These are phyloP conservation scores for Drosophila leonis DNA, from an alignment of 2,888 invertebrate species.

Conservation along the genomic window DNA sequence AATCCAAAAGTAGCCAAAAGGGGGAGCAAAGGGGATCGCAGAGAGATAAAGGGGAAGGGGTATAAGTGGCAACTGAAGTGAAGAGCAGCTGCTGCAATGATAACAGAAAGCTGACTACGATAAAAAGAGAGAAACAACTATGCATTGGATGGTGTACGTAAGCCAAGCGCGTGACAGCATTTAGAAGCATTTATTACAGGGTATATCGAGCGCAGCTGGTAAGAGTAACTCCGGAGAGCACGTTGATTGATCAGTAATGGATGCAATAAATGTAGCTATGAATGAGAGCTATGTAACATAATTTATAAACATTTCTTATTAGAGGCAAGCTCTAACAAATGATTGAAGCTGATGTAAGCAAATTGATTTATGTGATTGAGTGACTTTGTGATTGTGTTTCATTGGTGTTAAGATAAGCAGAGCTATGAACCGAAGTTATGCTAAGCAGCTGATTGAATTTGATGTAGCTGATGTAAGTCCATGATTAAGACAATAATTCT, in stretches of 20 bases:
- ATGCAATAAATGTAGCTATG: not conserved
- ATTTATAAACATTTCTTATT: too few relatives aligned
- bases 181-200: not conserved
- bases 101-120: conserved; percentile 26
- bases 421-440: too few relatives aligned
- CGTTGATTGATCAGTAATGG: not conserved
- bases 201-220: not conserved
- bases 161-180: not conserved
- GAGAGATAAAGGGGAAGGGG: not conserved
- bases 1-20: conserved; percentile 22
- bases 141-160: not conserved
- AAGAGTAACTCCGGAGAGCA: not conserved
- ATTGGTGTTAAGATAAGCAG: not conserved
- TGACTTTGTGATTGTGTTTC: not conserved
- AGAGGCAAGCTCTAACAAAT: not conserved
- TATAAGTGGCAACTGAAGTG: not conserved
- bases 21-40: not conserved
- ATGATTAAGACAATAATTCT: too few relatives aligned
- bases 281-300: not conserved
- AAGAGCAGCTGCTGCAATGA: conserved; percentile 36
- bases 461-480: too few relatives aligned
- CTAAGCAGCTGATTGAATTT: not conserved
- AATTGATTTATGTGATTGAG: not conserved
- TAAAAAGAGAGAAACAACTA: conserved; percentile 4
- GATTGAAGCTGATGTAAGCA: not conserved